Evolutionary conservation across 2,888 invertebrate genomes (phyloP).

Genomic region (Lordiphosa andalusiaca): DNA sequence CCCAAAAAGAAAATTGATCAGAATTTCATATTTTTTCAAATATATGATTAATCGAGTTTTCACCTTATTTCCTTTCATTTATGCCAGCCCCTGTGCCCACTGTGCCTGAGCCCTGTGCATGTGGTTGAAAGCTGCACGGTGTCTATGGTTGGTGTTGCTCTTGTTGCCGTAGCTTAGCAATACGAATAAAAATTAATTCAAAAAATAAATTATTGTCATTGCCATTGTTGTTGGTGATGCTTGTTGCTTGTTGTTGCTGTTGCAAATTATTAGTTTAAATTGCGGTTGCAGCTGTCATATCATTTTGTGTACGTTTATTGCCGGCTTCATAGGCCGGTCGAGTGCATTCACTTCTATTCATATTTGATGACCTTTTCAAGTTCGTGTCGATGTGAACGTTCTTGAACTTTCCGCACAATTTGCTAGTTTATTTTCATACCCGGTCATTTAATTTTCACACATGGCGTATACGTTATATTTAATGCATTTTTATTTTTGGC

Average conservation of each 20-base stretch:
- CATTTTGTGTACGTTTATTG: conserved; percentile 56
- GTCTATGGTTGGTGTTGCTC: conserved; percentile 32
- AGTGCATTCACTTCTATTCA: conserved; percentile 74
- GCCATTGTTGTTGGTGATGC: conserved; percentile 48
- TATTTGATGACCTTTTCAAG: conserved; percentile 74
- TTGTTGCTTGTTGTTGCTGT: conserved; percentile 32
- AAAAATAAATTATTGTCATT: conserved; percentile 73
- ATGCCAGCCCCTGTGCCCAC: conserved; percentile 3
- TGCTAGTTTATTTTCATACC: conserved; percentile 10
- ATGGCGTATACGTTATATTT: conserved; percentile 10
- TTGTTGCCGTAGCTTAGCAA: conserved; percentile 48
- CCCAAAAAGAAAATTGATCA: no score
- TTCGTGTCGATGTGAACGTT: conserved; percentile 70
- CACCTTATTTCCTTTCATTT: no score
- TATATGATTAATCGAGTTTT: no score
- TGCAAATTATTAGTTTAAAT: conserved; percentile 72
- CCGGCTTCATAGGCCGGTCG: conserved; percentile 46
- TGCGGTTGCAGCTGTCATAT: conserved; percentile 62
- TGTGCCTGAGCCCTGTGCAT: conserved; percentile 17
- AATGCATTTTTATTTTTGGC: no score
- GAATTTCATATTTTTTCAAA: no score
- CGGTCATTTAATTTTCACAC: conserved; percentile 9
- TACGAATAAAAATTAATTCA: conserved; percentile 73
- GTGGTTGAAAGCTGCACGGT: conserved; percentile 33
- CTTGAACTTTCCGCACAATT: conserved; percentile 55